These are phyloP conservation scores for Alethe castanea DNA, from an alignment of 2,113 vertebrate species.

Conservation along the genomic window DNA sequence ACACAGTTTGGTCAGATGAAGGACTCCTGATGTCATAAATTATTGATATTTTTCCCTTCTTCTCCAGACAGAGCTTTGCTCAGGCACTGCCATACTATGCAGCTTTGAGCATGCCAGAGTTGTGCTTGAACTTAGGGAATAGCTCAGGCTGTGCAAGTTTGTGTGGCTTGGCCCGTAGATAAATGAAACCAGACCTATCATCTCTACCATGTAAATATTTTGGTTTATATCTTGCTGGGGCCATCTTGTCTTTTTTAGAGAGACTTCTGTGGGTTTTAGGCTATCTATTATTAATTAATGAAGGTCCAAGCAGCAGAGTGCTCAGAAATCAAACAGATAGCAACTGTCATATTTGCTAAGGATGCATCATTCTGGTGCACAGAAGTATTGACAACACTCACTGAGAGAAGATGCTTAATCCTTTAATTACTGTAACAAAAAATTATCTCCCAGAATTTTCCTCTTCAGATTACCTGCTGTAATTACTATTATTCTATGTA, in stretches of 20 bases:
- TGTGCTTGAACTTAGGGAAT: background rate
- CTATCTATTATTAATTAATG: background rate
- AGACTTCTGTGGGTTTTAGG: background rate
- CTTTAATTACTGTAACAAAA: background rate
- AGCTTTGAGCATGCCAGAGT: background rate
- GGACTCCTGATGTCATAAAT: background rate
- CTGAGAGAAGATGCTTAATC: background rate
- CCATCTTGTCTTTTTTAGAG: background rate
- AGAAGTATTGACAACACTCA: accelerated
- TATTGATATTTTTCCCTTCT: background rate
- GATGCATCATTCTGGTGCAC: background rate
- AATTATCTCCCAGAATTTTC: background rate
- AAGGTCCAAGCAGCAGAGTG: background rate
- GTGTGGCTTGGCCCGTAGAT: background rate
- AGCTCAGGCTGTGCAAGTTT: background rate
- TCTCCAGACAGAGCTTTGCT: background rate
- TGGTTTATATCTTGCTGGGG: background rate
- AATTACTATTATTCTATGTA: background rate
- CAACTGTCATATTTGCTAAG: background rate
- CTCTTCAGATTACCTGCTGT: background rate
- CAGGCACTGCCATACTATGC: background rate
- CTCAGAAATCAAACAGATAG: background rate
- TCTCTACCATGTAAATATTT: background rate
- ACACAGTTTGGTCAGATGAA: background rate
- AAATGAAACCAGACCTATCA: background rate